Base-by-base conservation (phyloP, 2,797 vertebrate genomes). In the Potorous gilbertii region DNA sequence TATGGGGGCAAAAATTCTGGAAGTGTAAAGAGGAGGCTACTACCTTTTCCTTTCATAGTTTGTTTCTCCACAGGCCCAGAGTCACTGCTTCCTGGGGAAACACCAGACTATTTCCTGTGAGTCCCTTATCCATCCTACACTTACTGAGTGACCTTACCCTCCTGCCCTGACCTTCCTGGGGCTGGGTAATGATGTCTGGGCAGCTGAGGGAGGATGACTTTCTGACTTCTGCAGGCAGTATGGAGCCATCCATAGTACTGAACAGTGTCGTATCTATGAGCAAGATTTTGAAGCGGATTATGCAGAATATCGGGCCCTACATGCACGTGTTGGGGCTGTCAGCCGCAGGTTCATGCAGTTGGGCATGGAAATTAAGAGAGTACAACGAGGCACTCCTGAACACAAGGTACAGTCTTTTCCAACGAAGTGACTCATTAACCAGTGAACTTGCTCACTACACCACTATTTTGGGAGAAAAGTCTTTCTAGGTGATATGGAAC, bases 241-340 rank as follows among this genome's bases (percentile, higher is more conserved):
- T 98, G 98, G 91, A 56, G 90, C 98, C 94, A 98, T 99, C 97
- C 98, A 97, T 92, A 99, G 98, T 8, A 94, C 96, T n/a, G 99
- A 99, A 94, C 99, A 99, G 98, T 98, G 98, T 5, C 98, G 98
- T 46, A 98, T 98, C 96, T 99, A 99, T 54, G 98, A 99, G 95
- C 98, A 99, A 27, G 99, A 99, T 93, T 99, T 99, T 97, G 98
- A 99, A 66, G 98, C 98, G 0, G 99, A 99, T 97, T 99, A 99
- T 24, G 97, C 98, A 0, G 99, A 99, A 98, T 99, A 99, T 97
- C 98, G 98, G 56, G 97, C 98, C 55, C 99, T 99, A 90, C 99
- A 99, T 29, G 95, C 99, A 95, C 98, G 98, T 59, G 98, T 99
- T 18, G 98, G 98, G 52, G 98, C 98, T 10, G 98, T 99, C 97